Conservation (phyloP, 2,113 vertebrate genomes). For the Pristiophorus japonicus region DNA sequence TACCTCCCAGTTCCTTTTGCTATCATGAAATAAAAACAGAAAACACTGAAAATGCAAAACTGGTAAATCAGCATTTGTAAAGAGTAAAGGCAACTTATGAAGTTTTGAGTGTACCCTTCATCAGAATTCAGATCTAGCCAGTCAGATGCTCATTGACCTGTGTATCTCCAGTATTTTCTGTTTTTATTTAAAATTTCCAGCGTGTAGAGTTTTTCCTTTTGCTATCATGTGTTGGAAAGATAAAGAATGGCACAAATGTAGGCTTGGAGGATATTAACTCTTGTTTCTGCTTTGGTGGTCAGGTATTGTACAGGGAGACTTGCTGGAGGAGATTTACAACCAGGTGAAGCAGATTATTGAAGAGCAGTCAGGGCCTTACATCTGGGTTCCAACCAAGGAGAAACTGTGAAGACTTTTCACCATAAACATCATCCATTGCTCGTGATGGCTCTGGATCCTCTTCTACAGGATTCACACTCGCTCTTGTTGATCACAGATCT, state of each 20-base stretch:
- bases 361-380: conserved; percentile 87
- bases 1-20: not conserved
- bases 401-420: conserved; percentile 73
- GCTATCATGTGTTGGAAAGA: not conserved
- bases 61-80: not conserved
- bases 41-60: not conserved
- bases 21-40: not conserved
- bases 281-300: conserved; percentile 48
- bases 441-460: conserved; percentile 49
- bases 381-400: conserved; percentile 96
- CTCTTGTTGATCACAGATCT: conserved; percentile 39
- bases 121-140: not conserved
- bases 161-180: not conserved
- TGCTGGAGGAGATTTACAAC: conserved; percentile 94
- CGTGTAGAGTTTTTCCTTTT: not conserved
- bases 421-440: conserved; percentile 30
- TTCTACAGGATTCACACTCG: conserved; percentile 50
- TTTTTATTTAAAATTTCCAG: not conserved
- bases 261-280: conserved; percentile 33
- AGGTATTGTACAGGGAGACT: conserved; percentile 95
- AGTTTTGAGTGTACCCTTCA: not conserved
- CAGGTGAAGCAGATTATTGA: conserved; percentile 96
- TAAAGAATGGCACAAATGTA: not conserved
- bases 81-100: not conserved
- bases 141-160: not conserved